These are phyloP conservation scores for Caenorhabditis sp. DNA, from an alignment of 2,888 invertebrate species.

Conservation along the genomic window DNA sequence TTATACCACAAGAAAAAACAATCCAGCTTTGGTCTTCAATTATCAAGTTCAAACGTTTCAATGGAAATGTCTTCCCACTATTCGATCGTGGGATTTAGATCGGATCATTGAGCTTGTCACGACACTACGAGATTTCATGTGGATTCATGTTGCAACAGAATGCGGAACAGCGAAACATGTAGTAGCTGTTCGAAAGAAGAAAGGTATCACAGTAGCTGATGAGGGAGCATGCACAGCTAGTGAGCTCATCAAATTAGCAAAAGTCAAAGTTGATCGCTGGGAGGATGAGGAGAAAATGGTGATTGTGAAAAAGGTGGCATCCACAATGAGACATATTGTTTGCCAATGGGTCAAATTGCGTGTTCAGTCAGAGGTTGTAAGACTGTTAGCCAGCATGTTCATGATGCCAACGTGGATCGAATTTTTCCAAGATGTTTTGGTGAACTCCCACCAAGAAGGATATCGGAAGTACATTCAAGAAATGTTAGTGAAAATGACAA, in stretches of 20 bases:
- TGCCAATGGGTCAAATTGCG: neutral
- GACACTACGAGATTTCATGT: constrained; percentile 21
- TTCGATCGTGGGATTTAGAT: constrained; percentile 7
- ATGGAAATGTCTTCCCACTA: neutral
- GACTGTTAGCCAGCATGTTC: constrained; percentile 14
- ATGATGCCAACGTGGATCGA: constrained; percentile 12
- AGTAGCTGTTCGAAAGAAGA: neutral
- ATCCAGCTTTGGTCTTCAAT: constrained; percentile 5
- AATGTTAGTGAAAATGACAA: constrained; percentile 14
- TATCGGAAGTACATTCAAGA: constrained; percentile 35
- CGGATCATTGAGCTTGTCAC: constrained; percentile 12
- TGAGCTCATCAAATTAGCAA: constrained; percentile 10
- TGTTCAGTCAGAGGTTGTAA: neutral
- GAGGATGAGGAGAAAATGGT: constrained; percentile 29
- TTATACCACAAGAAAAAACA: constrained; percentile 3
- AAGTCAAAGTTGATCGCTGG: constrained; percentile 11
- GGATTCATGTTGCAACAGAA: constrained; percentile 41
- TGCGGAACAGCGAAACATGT: constrained; percentile 9
- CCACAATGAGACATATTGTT: constrained; percentile 16
- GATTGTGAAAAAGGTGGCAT: constrained; percentile 27
- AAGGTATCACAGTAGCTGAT: neutral
- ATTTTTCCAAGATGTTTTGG: constrained; percentile 33
- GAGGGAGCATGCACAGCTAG: constrained; percentile 9
- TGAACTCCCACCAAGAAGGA: constrained; percentile 30
- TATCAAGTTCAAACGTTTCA: neutral